These are phyloP conservation scores for Orthosia gothica DNA, from an alignment of 2,888 invertebrate genomes.

Conservation along the genomic window DNA sequence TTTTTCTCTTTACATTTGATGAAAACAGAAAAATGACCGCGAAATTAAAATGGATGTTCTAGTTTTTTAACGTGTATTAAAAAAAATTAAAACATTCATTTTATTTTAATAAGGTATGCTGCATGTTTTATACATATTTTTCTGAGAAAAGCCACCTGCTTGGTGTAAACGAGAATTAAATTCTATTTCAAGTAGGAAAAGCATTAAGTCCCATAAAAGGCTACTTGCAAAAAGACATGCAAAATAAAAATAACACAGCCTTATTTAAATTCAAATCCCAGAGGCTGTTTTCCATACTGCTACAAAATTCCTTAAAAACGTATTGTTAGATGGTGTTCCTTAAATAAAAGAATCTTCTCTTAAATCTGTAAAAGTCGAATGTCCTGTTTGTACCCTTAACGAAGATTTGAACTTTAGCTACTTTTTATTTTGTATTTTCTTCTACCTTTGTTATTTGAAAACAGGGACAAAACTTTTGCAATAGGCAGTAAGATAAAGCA, in stretches of 20 bases:
- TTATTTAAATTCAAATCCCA: slow-evolving; percentile 32
- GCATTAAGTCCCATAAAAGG: background rate
- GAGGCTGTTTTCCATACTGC: background rate
- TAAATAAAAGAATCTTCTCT: slow-evolving; percentile 17
- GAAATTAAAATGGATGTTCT: no score
- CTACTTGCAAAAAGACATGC: background rate
- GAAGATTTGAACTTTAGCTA: slow-evolving; percentile 27
- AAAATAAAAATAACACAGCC: slow-evolving; percentile 9
- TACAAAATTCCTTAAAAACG: background rate
- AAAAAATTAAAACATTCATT: no score
- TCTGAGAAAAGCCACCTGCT: no score
- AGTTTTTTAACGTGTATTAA: no score
- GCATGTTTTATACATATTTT: no score
- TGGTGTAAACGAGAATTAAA: background rate
- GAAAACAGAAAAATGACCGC: no score
- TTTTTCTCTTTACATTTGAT: no score
- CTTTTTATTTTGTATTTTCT: slow-evolving; percentile 37
- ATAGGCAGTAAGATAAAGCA: slow-evolving; percentile 5
- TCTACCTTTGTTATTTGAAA: slow-evolving; percentile 32
- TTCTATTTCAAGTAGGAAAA: background rate
- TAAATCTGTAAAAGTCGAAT: slow-evolving; percentile 27
- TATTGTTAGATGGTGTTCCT: slow-evolving; percentile 1
- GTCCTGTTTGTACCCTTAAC: slow-evolving; percentile 18
- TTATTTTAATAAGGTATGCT: no score
- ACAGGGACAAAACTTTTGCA: slow-evolving; percentile 24